Conservation (phyloP, 2,888 invertebrate species). For the Euzophera pinguis region DNA sequence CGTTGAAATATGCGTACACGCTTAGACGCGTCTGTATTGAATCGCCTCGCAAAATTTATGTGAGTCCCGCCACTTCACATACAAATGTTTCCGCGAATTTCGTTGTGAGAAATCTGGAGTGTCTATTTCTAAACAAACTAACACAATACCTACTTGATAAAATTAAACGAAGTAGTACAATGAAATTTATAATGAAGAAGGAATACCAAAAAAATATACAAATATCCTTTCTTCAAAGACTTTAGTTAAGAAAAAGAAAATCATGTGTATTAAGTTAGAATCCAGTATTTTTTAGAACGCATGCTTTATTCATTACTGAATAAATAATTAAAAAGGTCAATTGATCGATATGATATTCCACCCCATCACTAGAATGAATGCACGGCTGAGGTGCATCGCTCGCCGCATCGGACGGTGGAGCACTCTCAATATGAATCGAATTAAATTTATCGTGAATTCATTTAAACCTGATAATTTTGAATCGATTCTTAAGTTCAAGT, state of each 20-base stretch:
- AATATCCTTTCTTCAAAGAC: too few species aligned
- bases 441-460: conserved; percentile 22
- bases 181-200: too few species aligned
- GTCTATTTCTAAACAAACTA: neutral
- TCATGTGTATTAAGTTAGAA: neutral
- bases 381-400: conserved; percentile 41
- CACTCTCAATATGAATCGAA: conserved; percentile 42
- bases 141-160: neutral
- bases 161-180: too few species aligned
- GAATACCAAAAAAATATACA: too few species aligned
- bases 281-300: neutral
- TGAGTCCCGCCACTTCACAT: conserved; percentile 45
- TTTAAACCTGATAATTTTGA: too few species aligned
- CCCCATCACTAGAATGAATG: conserved; percentile 34
- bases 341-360: neutral
- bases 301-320: neutral
- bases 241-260: neutral
- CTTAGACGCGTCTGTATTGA: conserved; percentile 65
- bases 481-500: too few species aligned
- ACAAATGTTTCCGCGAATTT: conserved; percentile 11
- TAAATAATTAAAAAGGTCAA: neutral
- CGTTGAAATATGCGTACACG: conserved; percentile 76
- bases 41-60: conserved; percentile 67
- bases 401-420: conserved; percentile 33
- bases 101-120: conserved; percentile 33